Evolutionary conservation across 2,797 vertebrate genomes (phyloP).

Genomic region (Phalloptychus januarius): DNA sequence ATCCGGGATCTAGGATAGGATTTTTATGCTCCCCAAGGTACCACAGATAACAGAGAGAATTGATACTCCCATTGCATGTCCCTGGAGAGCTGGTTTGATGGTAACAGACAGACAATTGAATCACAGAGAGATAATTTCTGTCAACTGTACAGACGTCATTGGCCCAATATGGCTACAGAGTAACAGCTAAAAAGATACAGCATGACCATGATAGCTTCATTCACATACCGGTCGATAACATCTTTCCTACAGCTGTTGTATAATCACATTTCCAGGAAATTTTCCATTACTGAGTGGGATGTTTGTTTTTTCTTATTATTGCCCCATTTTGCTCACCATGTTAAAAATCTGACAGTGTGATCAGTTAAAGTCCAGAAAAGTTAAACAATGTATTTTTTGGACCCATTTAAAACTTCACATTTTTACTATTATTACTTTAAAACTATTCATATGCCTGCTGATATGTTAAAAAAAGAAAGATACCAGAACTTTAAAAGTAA

Average conservation of each 20-base stretch:
- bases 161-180: constrained; percentile 37
- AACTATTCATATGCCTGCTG: neutral
- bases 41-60: constrained; percentile 41
- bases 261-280: constrained; percentile 21
- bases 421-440: neutral
- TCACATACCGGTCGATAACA: constrained; percentile 35
- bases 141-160: constrained; percentile 59
- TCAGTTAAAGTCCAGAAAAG: neutral
- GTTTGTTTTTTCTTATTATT: neutral
- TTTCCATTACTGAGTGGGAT: constrained; percentile 1
- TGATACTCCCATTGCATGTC: constrained; percentile 50
- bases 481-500: neutral
- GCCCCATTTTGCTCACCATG: neutral
- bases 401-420: neutral
- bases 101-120: constrained; percentile 67
- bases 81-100: constrained; percentile 56
- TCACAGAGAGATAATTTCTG: constrained; percentile 60
- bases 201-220: constrained; percentile 27
- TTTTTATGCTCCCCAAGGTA: constrained; percentile 47
- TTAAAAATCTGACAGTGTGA: neutral
- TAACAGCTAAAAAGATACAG: constrained; percentile 32
- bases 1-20: constrained; percentile 40
- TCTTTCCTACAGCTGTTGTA: constrained; percentile 17
- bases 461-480: neutral
- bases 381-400: neutral